Evolutionary conservation across 1,140 invertebrate species (phyloP).

Genomic region (Helicoverpa armigera): DNA sequence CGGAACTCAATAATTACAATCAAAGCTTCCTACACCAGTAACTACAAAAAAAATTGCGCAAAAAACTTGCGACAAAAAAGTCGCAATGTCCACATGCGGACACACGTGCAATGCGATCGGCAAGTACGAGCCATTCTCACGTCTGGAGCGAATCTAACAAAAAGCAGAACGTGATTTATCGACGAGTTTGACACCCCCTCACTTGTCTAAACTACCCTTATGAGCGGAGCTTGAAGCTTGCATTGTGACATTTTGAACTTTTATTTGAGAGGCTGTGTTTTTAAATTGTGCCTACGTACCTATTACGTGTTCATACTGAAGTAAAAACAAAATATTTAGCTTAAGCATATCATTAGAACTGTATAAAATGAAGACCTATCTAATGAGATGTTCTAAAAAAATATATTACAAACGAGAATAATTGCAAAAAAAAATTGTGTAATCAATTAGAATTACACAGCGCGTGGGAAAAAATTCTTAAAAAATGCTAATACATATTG

Average conservation of each 20-base stretch:
- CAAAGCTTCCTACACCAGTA: background rate
- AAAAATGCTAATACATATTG: no score
- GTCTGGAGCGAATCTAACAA: conserved; percentile 62
- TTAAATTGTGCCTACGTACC: background rate
- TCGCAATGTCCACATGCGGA: conserved; percentile 52
- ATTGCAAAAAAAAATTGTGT: no score
- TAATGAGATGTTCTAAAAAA: no score
- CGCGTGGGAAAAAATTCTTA: no score
- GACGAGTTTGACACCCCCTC: conserved; percentile 54
- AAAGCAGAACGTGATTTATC: conserved; percentile 76
- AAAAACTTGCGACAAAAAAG: conserved; percentile 55
- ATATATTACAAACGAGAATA: no score
- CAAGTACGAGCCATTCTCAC: conserved; percentile 64
- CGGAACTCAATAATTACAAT: conserved; percentile 32
- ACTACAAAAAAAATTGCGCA: conserved; percentile 13
- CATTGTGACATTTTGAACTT: conserved; percentile 7
- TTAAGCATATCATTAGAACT: no score
- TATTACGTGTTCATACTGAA: no score
- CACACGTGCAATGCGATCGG: conserved; percentile 62
- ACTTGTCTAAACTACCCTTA: conserved; percentile 17
- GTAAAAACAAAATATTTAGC: no score
- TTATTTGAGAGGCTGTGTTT: background rate
- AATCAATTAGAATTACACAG: no score
- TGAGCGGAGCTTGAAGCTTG: background rate
- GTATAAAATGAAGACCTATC: no score